These are phyloP conservation scores for Natator depressus DNA, from an alignment of 2,113 vertebrate genomes.

Conservation along the genomic window DNA sequence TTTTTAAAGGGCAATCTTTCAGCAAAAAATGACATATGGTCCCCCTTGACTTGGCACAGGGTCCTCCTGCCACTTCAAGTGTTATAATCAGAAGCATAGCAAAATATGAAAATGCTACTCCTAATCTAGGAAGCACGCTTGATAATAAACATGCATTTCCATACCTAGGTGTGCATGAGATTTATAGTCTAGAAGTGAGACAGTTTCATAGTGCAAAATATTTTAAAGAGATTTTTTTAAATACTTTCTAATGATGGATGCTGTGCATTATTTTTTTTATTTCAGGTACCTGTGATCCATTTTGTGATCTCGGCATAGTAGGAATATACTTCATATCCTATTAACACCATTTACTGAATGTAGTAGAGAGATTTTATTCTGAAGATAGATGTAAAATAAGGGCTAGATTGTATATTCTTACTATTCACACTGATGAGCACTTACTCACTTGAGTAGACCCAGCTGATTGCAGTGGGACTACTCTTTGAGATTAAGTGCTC, in stretches of 20 bases:
- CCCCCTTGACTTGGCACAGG: not conserved
- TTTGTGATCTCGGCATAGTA: not conserved
- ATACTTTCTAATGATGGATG: conserved; percentile 11
- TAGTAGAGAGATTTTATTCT: conserved; percentile 49
- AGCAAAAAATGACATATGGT: not conserved
- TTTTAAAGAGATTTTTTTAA: not conserved
- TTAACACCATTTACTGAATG: conserved; percentile 13
- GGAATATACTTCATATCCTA: conserved; percentile 3
- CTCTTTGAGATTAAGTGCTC: conserved; percentile 34
- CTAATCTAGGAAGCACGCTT: not conserved
- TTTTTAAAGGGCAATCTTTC: not conserved
- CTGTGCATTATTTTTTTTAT: not conserved
- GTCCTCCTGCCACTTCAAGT: not conserved
- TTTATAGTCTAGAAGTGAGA: not conserved
- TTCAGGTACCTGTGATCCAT: not conserved
- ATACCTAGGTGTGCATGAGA: not conserved
- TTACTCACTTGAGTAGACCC: not conserved
- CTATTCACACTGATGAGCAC: not conserved
- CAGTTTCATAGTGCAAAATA: conserved; percentile 25
- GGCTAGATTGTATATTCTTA: not conserved
- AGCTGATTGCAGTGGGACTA: conserved; percentile 28
- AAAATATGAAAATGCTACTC: not conserved
- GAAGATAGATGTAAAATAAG: not conserved
- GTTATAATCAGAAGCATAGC: not conserved
- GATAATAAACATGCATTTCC: not conserved